Evolutionary conservation across 2,888 invertebrate species (phyloP), one percentile per base, ranked within the genome.

Genomic region (Brachynemurus nebulosus): DNA sequence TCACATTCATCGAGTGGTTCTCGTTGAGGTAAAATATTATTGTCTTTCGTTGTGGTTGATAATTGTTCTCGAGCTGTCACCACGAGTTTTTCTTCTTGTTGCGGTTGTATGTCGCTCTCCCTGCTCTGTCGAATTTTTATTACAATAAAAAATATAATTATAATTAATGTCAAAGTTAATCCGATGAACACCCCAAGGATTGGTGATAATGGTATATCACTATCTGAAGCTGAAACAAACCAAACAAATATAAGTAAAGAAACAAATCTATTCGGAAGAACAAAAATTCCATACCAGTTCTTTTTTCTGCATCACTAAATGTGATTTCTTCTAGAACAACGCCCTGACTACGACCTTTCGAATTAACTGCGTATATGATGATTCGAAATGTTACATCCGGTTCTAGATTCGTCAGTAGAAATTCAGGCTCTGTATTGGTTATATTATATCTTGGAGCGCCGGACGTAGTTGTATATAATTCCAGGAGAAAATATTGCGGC

Each of bases 401-500:
- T 65, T 86, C 85, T 56, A 86, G 70, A 44, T 83, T 80, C 57
- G 83, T 78, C 55, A 86, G 72, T 50, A 80, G 76, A 68, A 86
- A 88, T 54, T 73, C 65, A 30, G 86, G 83, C 48, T 76, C 73
- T 46, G 69, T 62, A 12, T 76, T 67, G 4, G 74, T 71, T 54
- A 81, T 66, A 64, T 81, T 83, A 58, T 76, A 74, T 47, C 75
- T 58, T 7, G 65, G 63, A 6, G 56, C 55, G 48, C 54, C 64
- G 51, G 57, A 67, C 52, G 59, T 67, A 51, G 53, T 60, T 50
- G 62, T 64, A 66, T 77, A 83, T 53, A 88, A 75, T 67, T 89
- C 88, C 51, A 90, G 72, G 43, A 86, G 71, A 69, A 90, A 90
- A 61, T 74, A 74, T 69, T 90, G 89, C 47, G 88, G 86, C 56